phyloP scores from a whole-genome alignment of 2,113 vertebrate species.

The Stercorarius parasiticus region DNA sequence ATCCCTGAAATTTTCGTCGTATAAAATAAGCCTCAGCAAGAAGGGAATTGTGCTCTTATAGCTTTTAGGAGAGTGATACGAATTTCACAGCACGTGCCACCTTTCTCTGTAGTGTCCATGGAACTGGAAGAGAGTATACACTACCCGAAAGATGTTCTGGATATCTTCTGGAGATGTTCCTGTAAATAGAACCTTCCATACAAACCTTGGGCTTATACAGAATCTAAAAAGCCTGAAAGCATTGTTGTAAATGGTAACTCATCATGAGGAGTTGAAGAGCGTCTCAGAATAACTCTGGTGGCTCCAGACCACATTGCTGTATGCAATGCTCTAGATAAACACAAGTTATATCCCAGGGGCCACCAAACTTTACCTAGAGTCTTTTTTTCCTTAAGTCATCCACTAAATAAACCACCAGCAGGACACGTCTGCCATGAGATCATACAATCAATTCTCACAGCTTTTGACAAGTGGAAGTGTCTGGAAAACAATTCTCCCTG shows the following conservation, averaged over 20 bases:
- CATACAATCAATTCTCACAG: not conserved
- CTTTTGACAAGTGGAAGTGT: not conserved
- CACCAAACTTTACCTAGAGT: not conserved
- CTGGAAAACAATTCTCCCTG: not conserved
- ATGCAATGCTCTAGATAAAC: not conserved
- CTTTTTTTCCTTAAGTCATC: not conserved
- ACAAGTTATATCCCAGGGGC: not conserved
- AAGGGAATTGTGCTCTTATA: not conserved
- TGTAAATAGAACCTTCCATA: not conserved
- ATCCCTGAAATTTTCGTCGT: not conserved
- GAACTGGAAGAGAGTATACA: not conserved
- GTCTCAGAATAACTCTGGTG: not conserved
- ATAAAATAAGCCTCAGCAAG: not conserved
- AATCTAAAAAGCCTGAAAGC: not conserved
- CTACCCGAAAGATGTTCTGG: not conserved
- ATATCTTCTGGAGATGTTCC: not conserved
- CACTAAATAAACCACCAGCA: not conserved
- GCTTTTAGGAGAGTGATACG: not conserved
- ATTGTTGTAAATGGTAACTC: not conserved
- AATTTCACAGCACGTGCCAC: not conserved
- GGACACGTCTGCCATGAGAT: not conserved
- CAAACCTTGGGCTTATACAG: not conserved
- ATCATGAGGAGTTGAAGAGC: accelerated
- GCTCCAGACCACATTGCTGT: not conserved
- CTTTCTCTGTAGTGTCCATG: not conserved